Percentiles rank a stretch among this genome's conserved stretches.
Evolutionary conservation across 2,888 invertebrate species (phyloP).

Genomic region (Campaea margaritaria): DNA sequence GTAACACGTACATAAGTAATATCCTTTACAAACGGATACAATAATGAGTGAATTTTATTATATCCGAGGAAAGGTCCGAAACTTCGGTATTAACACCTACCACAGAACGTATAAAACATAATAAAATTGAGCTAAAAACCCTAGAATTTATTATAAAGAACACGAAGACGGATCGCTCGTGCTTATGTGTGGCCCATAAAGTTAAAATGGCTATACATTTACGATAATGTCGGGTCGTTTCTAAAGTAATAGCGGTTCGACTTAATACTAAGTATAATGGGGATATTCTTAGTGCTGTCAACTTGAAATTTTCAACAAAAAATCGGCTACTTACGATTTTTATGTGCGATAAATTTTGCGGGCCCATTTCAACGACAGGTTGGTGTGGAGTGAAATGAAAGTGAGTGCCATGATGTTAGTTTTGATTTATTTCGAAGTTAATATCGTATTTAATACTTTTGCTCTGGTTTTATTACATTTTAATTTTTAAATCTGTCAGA

Average conservation of each 20-base stretch:
- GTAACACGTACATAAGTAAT: background rate
- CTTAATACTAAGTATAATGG: constrained; percentile 57
- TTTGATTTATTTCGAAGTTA: constrained; percentile 13
- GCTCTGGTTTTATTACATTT: too few species aligned
- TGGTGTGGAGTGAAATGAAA: constrained; percentile 18
- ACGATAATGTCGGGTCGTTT: constrained; percentile 70
- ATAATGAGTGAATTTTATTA: constrained; percentile 18
- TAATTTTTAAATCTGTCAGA: too few species aligned
- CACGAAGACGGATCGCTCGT: constrained; percentile 52
- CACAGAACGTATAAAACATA: constrained; percentile 31
- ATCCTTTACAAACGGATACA: constrained; percentile 6
- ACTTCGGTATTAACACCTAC: constrained; percentile 22
- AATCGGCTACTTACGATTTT: constrained; percentile 20
- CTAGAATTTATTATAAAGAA: constrained; percentile 47
- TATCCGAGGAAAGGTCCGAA: constrained; percentile 15
- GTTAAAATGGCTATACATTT: constrained; percentile 73
- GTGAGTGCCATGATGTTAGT: constrained; percentile 13
- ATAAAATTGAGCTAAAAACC: constrained; percentile 42
- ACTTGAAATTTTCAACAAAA: constrained; percentile 35
- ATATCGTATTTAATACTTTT: background rate
- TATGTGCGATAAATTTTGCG: constrained; percentile 31
- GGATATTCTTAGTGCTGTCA: constrained; percentile 46
- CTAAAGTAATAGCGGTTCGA: constrained; percentile 62
- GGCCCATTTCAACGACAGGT: constrained; percentile 25
- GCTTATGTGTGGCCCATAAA: constrained; percentile 66